Evolutionary conservation across 2,113 vertebrate species (phyloP).

Genomic region (Thryonomys swinderianus): DNA sequence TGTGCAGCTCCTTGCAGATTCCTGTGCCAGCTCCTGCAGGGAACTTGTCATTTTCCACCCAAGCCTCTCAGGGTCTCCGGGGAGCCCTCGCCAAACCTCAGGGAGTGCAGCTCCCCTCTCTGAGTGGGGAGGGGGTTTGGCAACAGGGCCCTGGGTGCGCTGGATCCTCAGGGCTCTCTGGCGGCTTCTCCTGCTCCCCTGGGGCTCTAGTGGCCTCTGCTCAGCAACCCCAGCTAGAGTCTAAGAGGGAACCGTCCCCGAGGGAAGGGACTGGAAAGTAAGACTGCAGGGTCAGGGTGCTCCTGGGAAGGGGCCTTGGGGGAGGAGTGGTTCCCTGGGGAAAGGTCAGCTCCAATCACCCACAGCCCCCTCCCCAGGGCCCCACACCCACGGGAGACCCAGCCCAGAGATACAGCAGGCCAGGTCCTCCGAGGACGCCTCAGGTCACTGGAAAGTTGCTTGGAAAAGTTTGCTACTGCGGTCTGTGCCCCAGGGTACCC

Average conservation of each 20-base stretch:
- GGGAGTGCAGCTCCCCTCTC: neutral
- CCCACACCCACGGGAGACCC: constrained; percentile 5
- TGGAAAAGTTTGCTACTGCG: constrained; percentile 56
- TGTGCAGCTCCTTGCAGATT: neutral
- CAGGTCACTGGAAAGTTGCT: constrained; percentile 45
- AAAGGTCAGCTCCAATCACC: constrained; percentile 18
- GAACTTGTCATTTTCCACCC: neutral
- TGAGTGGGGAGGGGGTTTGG: constrained; percentile 40
- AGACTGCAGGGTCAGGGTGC: constrained; percentile 11
- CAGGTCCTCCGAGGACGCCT: neutral
- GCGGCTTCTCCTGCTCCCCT: neutral
- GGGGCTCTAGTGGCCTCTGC: constrained; percentile 51
- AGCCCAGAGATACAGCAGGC: neutral
- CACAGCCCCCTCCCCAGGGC: constrained; percentile 12
- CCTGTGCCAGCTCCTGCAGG: neutral
- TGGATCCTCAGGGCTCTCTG: neutral
- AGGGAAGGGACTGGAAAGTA: constrained; percentile 70
- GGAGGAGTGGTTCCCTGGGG: neutral
- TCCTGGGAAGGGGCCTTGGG: constrained; percentile 14
- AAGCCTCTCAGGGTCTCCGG: neutral
- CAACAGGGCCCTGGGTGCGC: constrained; percentile 41
- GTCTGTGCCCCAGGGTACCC: neutral
- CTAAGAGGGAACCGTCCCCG: constrained; percentile 19
- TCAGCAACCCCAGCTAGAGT: constrained; percentile 50
- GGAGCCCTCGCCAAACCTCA: neutral